A percentile compares a stretch with the other conserved stretches of the same genome.
Conservation (phyloP, 2,113 vertebrate species). For the Cichladusa arquata region DNA sequence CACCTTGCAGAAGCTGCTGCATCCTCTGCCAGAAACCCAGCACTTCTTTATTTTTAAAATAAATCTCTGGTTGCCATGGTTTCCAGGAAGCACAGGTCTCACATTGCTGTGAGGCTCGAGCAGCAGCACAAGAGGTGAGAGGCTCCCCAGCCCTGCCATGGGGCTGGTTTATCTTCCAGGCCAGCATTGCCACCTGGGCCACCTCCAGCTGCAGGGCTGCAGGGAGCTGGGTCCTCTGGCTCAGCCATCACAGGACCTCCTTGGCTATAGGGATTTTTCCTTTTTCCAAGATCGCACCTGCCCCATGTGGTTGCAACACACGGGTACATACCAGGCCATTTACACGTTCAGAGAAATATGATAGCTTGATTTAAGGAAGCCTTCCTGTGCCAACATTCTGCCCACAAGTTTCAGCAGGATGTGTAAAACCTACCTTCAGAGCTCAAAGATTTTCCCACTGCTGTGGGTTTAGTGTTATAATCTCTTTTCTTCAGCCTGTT, state of each 20-base stretch:
- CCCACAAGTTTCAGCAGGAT: not conserved
- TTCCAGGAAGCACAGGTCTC: not conserved
- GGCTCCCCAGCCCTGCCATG: not conserved
- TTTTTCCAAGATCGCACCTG: not conserved
- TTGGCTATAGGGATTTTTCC: not conserved
- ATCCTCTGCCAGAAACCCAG: not conserved
- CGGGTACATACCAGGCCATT: not conserved
- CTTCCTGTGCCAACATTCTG: not conserved
- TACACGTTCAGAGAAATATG: not conserved
- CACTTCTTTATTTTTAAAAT: not conserved
- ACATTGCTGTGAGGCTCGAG: not conserved
- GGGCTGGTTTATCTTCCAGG: not conserved
- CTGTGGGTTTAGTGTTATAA: not conserved
- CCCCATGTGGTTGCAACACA: not conserved
- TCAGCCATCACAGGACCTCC: not conserved
- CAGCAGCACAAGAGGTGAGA: not conserved
- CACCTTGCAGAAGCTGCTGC: not conserved
- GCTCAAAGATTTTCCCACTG: not conserved
- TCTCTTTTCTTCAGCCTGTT: not conserved
- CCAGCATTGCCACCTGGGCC: fast-evolving
- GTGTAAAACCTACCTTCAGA: not conserved
- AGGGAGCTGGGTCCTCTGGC: not conserved
- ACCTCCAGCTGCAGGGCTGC: not conserved
- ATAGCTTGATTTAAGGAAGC: not conserved
- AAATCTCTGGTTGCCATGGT: not conserved